These are phyloP conservation scores for Pristiophorus japonicus DNA, from an alignment of 2,113 vertebrate genomes.

Conservation along the genomic window DNA sequence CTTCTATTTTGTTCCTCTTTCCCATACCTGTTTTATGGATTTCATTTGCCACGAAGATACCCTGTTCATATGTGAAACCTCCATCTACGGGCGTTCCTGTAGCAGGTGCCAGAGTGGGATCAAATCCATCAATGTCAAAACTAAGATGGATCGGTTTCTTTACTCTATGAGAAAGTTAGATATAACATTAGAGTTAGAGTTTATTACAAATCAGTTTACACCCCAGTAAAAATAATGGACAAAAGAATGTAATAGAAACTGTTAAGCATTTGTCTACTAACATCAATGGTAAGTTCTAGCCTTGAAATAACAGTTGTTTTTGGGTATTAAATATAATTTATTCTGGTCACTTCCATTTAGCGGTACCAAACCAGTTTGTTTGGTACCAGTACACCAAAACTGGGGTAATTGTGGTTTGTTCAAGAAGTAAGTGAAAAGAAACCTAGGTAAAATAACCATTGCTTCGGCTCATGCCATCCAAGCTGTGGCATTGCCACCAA, in stretches of 20 bases:
- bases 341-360: too few species aligned
- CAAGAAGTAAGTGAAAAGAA: too few species aligned
- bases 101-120: slow-evolving; percentile 59
- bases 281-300: too few species aligned
- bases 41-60: slow-evolving; percentile 58
- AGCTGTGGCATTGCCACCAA: too few species aligned
- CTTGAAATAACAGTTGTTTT: too few species aligned
- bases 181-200: background rate
- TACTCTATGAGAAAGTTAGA: slow-evolving; percentile 44
- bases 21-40: slow-evolving; percentile 57
- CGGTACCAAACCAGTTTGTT: too few species aligned
- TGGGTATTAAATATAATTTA: too few species aligned
- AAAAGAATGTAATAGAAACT: background rate
- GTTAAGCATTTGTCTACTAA: background rate
- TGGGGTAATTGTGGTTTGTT: too few species aligned
- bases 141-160: slow-evolving; percentile 66
- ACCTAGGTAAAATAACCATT: too few species aligned
- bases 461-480: too few species aligned
- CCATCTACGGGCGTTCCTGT: slow-evolving; percentile 62
- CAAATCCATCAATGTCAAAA: slow-evolving; percentile 65
- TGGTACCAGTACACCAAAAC: too few species aligned
- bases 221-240: background rate
- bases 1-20: background rate
- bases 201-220: background rate
- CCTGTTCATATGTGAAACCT: slow-evolving; percentile 64